A percentile compares a stretch with the other conserved stretches of the same genome.
Conservation (phyloP, 2,888 invertebrate genomes). For the Drosophila monieri region DNA sequence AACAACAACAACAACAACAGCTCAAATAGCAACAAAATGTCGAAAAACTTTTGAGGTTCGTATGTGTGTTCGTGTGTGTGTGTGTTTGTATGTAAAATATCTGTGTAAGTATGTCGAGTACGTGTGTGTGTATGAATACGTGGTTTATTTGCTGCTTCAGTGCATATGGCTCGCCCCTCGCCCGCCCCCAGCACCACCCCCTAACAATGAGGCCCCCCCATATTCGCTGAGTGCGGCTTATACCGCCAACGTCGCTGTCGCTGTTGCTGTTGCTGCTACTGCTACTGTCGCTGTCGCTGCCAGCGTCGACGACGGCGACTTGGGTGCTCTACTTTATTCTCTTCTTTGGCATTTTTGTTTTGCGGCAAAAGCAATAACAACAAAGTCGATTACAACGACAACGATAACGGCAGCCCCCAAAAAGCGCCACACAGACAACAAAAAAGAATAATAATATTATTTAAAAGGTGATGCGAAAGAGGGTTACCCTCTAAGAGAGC, state of each 20-base stretch:
- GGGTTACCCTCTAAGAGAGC: conserved; percentile 6
- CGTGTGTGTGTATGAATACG: conserved; percentile 57
- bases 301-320: conserved; percentile 43
- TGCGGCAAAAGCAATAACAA: conserved; percentile 59
- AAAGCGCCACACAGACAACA: conserved; percentile 35
- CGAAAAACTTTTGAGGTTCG: conserved; percentile 77
- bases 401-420: conserved; percentile 15
- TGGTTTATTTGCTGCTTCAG: conserved; percentile 79
- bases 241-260: conserved; percentile 49
- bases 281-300: conserved; percentile 31
- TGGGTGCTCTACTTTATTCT: conserved; percentile 74
- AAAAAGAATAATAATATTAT: conserved; percentile 25
- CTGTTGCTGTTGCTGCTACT: conserved; percentile 42
- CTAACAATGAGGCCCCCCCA: conserved; percentile 8
- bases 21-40: conserved; percentile 55
- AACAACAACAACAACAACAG: conserved; percentile 13
- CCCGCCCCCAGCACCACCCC: conserved; percentile 1
- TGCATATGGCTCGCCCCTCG: conserved; percentile 61
- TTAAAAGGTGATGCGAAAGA: conserved; percentile 5
- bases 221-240: conserved; percentile 58
- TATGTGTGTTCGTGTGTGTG: conserved; percentile 38
- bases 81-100: conserved; percentile 45
- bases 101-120: conserved; percentile 58
- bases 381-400: conserved; percentile 65
- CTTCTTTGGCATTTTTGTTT: conserved; percentile 68